These are phyloP conservation scores for Noctuana brunneofusca DNA, from an alignment of 2,888 invertebrate species.

Conservation along the genomic window DNA sequence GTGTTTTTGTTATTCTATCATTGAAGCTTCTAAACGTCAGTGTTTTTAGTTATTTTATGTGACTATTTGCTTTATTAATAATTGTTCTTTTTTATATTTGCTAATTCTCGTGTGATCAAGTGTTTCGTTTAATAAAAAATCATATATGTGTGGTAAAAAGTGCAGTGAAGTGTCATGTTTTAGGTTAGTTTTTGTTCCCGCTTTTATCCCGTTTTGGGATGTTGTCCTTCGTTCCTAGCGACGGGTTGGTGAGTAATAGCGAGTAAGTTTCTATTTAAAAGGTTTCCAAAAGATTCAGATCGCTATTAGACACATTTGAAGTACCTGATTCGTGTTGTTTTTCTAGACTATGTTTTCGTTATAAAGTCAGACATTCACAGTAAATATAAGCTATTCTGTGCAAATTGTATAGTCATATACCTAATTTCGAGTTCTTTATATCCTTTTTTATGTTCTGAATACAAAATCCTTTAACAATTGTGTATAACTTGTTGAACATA, in stretches of 20 bases:
- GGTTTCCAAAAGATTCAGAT: constrained; percentile 54
- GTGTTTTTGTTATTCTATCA: constrained; percentile 49
- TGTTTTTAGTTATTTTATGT: constrained; percentile 65
- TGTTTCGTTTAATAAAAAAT: constrained; percentile 19
- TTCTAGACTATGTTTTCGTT: constrained; percentile 32
- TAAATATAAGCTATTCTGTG: constrained; percentile 14
- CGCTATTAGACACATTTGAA: neutral
- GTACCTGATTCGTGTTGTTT: neutral
- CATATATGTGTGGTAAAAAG: constrained; percentile 34
- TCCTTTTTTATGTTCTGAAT: neutral
- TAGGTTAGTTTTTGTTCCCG: constrained; percentile 80
- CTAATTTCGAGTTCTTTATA: neutral
- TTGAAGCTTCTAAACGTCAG: constrained; percentile 62
- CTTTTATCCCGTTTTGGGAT: constrained; percentile 58
- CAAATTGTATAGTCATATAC: neutral
- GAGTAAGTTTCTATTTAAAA: constrained; percentile 65
- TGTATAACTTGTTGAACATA: neutral
- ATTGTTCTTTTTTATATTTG: constrained; percentile 19
- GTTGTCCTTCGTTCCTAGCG: constrained; percentile 54
- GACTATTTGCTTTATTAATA: constrained; percentile 48
- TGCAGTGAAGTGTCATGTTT: constrained; percentile 52
- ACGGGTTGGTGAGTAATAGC: constrained; percentile 79
- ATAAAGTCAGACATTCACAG: constrained; percentile 35
- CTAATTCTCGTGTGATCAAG: constrained; percentile 20
- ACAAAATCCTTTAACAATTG: neutral